Evolutionary conservation across 2,888 invertebrate genomes (phyloP).

Genomic region (Agonum fuliginosum): DNA sequence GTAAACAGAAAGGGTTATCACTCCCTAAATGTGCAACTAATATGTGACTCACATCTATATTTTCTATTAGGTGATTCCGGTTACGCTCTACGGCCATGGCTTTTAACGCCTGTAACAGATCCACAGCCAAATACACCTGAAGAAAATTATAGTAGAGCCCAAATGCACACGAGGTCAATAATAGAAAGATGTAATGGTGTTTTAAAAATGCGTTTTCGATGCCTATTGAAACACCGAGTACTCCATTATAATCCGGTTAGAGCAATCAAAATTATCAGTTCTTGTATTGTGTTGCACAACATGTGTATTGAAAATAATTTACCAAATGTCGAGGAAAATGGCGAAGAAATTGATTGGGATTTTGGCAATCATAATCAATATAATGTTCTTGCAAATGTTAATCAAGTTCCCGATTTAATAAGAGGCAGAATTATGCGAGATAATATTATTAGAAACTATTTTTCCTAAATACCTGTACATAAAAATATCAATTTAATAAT

Average conservation of each 20-base stretch:
- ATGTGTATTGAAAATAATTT: constrained; percentile 61
- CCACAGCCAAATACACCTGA: constrained; percentile 46
- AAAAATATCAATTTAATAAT: constrained; percentile 2
- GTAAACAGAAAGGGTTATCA: too few relatives aligned
- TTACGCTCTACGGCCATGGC: constrained; percentile 60
- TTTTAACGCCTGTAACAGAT: constrained; percentile 56
- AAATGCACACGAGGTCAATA: constrained; percentile 40
- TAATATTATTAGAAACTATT: constrained; percentile 26
- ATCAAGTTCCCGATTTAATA: constrained; percentile 23
- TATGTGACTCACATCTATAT: background rate
- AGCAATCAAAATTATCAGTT: constrained; percentile 61
- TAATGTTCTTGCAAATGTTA: background rate
- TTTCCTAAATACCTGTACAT: background rate
- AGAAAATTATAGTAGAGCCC: constrained; percentile 51
- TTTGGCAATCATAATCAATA: constrained; percentile 34
- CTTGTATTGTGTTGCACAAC: constrained; percentile 63
- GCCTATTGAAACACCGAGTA: constrained; percentile 62
- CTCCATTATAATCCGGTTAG: constrained; percentile 62
- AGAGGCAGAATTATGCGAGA: constrained; percentile 17
- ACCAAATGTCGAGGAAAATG: background rate
- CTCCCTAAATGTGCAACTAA: too few relatives aligned
- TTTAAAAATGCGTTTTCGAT: constrained; percentile 63
- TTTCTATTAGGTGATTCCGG: constrained; percentile 60
- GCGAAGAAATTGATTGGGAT: constrained; percentile 33
- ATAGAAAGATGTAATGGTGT: constrained; percentile 63